Conservation (phyloP, 2,888 invertebrate genomes). For the Chaetoderma sp. region DNA sequence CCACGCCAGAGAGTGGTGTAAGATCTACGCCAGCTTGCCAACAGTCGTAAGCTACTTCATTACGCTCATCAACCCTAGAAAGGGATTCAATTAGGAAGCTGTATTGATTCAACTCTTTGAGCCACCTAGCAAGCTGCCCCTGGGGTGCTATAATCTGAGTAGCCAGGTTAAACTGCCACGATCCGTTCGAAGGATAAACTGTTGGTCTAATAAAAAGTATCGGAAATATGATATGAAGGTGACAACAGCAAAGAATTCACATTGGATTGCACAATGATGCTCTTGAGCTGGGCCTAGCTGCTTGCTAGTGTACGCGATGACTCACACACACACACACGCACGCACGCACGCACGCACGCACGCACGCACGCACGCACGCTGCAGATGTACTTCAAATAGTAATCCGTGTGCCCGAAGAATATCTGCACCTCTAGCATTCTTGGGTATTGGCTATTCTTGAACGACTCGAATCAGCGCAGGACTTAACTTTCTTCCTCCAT, state of each 20-base stretch:
- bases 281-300: constrained; percentile 3
- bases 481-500: neutral
- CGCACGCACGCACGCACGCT: too few species aligned
- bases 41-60: neutral
- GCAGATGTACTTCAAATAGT: neutral
- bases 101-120: neutral
- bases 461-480: neutral
- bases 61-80: neutral
- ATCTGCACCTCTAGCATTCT: neutral
- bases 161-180: constrained; percentile 13
- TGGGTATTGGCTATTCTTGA: neutral
- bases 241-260: constrained; percentile 16
- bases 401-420: constrained; percentile 5
- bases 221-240: constrained; percentile 9
- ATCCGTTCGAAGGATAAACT: constrained; percentile 9
- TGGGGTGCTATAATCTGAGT: constrained; percentile 2
- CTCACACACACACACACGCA: neutral
- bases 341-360: too few species aligned
- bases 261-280: constrained; percentile 12
- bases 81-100: neutral
- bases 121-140: constrained; percentile 11
- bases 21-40: neutral
- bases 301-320: constrained; percentile 9
- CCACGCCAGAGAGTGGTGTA: neutral
- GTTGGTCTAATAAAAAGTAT: constrained; percentile 1